Evolutionary conservation across 30 jellyfish, hydroid and myxozoan species (phyloP).

Genomic region (Cassiopea andromeda): DNA sequence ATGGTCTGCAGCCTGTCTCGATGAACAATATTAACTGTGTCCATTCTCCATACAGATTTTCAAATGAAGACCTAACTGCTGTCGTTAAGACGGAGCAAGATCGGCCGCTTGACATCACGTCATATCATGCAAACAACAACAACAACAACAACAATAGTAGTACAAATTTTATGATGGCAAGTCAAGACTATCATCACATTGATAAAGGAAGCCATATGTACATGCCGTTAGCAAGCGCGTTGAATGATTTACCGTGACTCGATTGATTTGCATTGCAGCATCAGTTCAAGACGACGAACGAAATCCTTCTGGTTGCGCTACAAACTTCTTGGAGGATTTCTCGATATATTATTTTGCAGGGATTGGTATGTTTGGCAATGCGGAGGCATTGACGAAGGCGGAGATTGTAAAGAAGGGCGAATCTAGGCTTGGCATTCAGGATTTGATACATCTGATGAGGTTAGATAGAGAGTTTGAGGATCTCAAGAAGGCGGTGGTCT

Average conservation of each 20-base stretch:
- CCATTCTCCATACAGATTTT: conserved; percentile 70
- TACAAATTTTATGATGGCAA: conserved; percentile 44
- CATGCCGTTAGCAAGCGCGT: conserved; percentile 59
- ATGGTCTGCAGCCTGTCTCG: conserved; percentile 64
- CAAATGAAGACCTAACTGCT: conserved; percentile 53
- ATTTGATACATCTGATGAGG: no score
- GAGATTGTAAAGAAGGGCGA: no score
- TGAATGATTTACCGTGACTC: conserved; percentile 33
- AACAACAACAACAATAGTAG: conserved; percentile 55
- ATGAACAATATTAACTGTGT: conserved; percentile 69
- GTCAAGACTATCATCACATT: conserved; percentile 49
- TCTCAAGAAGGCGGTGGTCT: no score
- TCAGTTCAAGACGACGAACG: no score
- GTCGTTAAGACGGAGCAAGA: conserved; percentile 76
- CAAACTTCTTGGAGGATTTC: no score
- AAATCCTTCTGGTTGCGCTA: no score
- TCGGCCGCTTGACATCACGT: conserved; percentile 32
- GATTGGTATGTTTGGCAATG: no score
- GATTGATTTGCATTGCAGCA: no score
- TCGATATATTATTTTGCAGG: no score
- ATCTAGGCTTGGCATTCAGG: no score
- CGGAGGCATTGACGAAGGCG: no score
- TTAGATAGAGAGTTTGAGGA: no score
- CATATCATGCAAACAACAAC: conserved; percentile 66
- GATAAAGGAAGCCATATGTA: conserved; percentile 63